Evolutionary conservation across 2,888 invertebrate species (phyloP), one percentile per base, ranked within the genome.

Genomic region (Thymelicus lineola): DNA sequence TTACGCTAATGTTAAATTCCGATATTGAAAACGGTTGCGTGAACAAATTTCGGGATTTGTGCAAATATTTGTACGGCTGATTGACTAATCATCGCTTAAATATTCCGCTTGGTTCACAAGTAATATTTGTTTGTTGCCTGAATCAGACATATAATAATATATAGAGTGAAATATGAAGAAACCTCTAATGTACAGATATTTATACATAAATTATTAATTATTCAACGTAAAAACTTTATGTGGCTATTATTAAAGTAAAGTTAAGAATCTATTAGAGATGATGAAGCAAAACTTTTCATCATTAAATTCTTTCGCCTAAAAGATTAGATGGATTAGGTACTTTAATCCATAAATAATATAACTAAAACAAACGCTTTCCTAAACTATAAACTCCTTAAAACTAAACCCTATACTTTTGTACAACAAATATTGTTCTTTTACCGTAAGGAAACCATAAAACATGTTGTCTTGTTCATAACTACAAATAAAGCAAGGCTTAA

Each of bases 401-500:
- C 58, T 59, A 59, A 66, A 66, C 59, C 36, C 17, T 12, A 46
- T 9, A 57, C 46, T 64, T 46, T 48, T 45, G 53, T 57, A 48
- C 42, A 62, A 14, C 57, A 50, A 80, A 78, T 82, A 86, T 82
- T 83, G 84, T 84, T 84, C 86, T 80, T 79, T 83, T 80, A 79
- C 80, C 79, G 79, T 64, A 50, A 58, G 86, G 88, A 88, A 89
- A 88, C 86, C 86, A 87, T 89, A 90, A 90, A 90, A 83, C 86
- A 90, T 80, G 76, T 80, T 82, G 84, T 83, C 85, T 85, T 85
- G 85, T 84, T 84, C 85, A 82, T 76, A 77, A 74, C 84, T 82
- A 88, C 89, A 90, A 90, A 90, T 90, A 90, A 90, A 86, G 86
- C 85, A 84, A 81, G 81, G 85, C 85, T 88, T 88, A 82, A 83